Evolutionary conservation across 1,140 invertebrate genomes (phyloP), one percentile per base, ranked within the genome.

Genomic region (Drepana arcuata): DNA sequence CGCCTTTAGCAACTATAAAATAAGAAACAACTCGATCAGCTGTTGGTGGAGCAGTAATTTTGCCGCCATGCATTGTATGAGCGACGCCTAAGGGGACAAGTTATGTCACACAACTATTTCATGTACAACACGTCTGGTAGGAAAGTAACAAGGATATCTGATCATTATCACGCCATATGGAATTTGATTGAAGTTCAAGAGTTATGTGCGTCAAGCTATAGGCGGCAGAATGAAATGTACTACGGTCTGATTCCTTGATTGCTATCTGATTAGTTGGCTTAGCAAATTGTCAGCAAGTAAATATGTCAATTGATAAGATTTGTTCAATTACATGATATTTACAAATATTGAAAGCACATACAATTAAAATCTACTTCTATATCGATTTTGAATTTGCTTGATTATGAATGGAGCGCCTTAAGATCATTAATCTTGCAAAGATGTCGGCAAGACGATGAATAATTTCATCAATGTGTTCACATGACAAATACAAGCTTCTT

Each of bases 81-180:
- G 48, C 42, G 60, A 50, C 61, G 72, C 74, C 70, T 46, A 40
- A 45, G 59, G 75, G 56, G 68, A 74, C 70, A 66, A 36, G 60
- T 59, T 66, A 58, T 69, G 63, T 72, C 71, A 68, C 62, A 72
- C 46, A 53, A 53, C 43, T 67, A 69, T 68, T 71, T 75, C 68
- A 62, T 60, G 53, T 58, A 67, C 54, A 52, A 53, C 46, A 59
- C 41, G 45, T 69, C 43, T 51, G 54, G 45, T 42, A 50, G 42
- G 55, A 60, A 70, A 64, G 64, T 64, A 71, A 79, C 74, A 77
- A 77, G 75, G 72, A 80, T 75, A 75, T 71, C 31, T 75, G 70
- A 79, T 77, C 48, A 16, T 53, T 67, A 77, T 79, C 74, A 36
- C 15, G 47, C 28, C 27, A 28, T 41, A 50, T 41, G 54, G 55